Base-by-base conservation (phyloP, 2,888 invertebrate species). In the Deroplatys truncata region DNA sequence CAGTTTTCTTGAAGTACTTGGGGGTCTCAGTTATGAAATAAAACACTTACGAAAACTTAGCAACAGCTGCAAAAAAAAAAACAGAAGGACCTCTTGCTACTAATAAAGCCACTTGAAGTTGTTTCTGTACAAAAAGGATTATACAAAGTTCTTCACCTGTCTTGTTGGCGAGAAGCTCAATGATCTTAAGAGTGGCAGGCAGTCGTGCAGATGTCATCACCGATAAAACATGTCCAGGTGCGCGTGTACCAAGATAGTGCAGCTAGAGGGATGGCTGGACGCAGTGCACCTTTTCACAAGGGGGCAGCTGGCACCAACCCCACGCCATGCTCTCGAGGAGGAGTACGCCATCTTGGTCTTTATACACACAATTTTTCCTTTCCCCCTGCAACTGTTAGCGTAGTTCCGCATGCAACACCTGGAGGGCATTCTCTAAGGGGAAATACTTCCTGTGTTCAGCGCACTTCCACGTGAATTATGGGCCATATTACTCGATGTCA, bases 301-400 rank as follows among this genome's bases (percentile, higher is more conserved):
- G n/a, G 82, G 86, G 72, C 86, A 86, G 86, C 86, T 86, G 86
- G 72, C 28, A 86, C 16, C 82, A 56, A 28, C 86, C 56, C 56
- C 86, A 28, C 86, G 72, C 56, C 25, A 72, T 72, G 56, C 56
- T 72, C 86, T 86, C 86, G 82, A 86, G 86, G 82, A 86, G 86
- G 29, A 86, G 28, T 72, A 86, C 86, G 86, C 82, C 86, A 86
- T 86, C 86, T 86, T 86, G 86, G 86, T 56, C 86, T 72, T 86
- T 86, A 86, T 72, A 72, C 56, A 72, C 56, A 72, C 56, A 72
- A 72, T 72, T 72, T 82, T 86, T 85, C 29, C 85, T 85, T 85
- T 85, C 85, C 85, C 85, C 85, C 31, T 29, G 72, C 82, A 86
- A 82, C 86, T 86, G 86, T 86, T 86, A 29, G 86, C 86, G 86